Base-by-base conservation (phyloP, 2,113 vertebrate species). In the Choloepus hoffmanni region DNA sequence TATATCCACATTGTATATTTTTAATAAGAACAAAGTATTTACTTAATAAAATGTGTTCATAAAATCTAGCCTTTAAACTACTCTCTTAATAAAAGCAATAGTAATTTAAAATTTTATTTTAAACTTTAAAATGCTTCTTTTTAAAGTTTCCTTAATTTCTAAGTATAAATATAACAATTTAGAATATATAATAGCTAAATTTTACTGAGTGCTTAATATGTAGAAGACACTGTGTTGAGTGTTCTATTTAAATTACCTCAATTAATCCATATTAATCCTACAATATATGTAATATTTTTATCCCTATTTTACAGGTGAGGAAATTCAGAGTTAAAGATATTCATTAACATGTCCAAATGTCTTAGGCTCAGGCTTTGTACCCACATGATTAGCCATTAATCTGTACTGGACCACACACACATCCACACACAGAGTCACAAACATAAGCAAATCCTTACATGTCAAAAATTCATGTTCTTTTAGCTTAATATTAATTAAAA, bases 111-210 rank as follows among this genome's bases (percentile, higher is more conserved):
- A 79, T 50, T 50, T 50, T 50, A 50, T 50, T 50, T 50, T 50
- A 50, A 50, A 11, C 11, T 50, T 50, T 50, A 50, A 50, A 50
- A 50, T 50, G 3, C 48, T 93, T 72, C 1, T 65, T 79, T 89
- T 68, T 21, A 50, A 50, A 50, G 15, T 23, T 62, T 21, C 19
- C 28, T 89, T 36, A 50, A 50, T 50, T 50, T 76, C n/a, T 3
- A 78, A 77, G 24, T 89, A 50, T 63, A 90, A 82, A 36, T n/a
- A 36, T 28, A 58, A n/a, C 81, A 83, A 96, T n/a, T 83, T 58
- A 60, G 68, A 90, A 33, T 79, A 9, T 9, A 16, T 85, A 28
- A 70, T 24, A 85, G 1, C 1, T 55, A 48, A 70, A 58, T 7
- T 90, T n/a, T 73, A 60, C 72, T 63, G 15, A 48, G 43, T 86